Percentiles rank a stretch among this genome's conserved stretches.
Conservation (phyloP, 1,140 invertebrate genomes). For the Aphis gossypii region DNA sequence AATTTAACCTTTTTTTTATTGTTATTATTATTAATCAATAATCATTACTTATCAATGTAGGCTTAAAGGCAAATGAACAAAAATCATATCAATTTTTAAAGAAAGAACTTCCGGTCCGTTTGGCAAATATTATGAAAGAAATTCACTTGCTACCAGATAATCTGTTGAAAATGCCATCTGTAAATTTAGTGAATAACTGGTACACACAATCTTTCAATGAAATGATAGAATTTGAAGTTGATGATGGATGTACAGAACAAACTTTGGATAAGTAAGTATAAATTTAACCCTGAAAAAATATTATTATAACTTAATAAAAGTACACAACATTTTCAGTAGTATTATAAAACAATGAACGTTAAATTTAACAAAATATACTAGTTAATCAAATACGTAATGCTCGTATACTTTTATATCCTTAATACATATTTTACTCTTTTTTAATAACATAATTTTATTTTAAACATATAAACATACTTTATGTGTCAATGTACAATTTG, state of each 20-base stretch:
- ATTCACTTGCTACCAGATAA: constrained; percentile 91
- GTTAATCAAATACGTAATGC: too few species aligned
- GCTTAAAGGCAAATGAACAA: constrained; percentile 86
- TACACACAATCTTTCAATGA: constrained; percentile 92
- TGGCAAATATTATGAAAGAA: constrained; percentile 99
- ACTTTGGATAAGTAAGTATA: constrained; percentile 58
- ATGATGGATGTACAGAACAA: constrained; percentile 67
- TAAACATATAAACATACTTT: too few species aligned
- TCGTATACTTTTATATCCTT: too few species aligned
- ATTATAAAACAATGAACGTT: too few species aligned
- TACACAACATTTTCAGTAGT: too few species aligned
- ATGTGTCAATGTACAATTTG: too few species aligned
- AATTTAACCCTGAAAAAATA: background rate
- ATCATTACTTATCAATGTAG: constrained; percentile 69
- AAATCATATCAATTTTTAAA: constrained; percentile 92
- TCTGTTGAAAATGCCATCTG: constrained; percentile 87
- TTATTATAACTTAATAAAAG: background rate
- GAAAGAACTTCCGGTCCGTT: constrained; percentile 91
- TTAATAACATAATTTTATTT: too few species aligned
- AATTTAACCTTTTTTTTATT: background rate
- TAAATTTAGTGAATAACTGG: constrained; percentile 86
- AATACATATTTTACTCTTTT: too few species aligned
- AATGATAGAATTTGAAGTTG: constrained; percentile 89
- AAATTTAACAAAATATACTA: too few species aligned
- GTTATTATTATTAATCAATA: background rate